phyloP scores from a whole-genome alignment of 2,113 vertebrate species.

The Meriones unguiculatus region DNA sequence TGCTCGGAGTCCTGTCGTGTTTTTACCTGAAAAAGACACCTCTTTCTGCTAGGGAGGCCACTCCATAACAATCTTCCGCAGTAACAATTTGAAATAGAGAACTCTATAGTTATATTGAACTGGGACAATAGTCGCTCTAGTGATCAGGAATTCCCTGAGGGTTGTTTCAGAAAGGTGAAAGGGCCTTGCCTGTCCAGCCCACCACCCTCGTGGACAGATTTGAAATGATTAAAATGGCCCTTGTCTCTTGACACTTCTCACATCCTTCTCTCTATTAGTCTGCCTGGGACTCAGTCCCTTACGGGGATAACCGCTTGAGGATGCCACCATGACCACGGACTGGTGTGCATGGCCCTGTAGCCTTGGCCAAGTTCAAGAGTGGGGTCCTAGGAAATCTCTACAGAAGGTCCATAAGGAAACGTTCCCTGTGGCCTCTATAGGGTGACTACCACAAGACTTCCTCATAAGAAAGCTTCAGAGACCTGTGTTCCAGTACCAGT shows the following conservation, averaged over 20 bases:
- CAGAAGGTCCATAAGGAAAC: neutral
- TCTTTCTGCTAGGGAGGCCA: neutral
- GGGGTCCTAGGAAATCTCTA: neutral
- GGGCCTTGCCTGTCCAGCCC: neutral
- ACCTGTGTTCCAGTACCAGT: neutral
- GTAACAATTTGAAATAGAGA: neutral
- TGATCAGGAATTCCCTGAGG: neutral
- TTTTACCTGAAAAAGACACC: fast-evolving
- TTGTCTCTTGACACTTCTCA: neutral
- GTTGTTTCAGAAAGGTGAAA: neutral
- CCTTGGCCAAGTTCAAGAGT: neutral
- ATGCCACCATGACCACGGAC: fast-evolving
- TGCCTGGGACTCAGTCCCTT: neutral
- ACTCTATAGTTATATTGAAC: neutral
- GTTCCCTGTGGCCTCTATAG: neutral
- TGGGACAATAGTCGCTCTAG: neutral
- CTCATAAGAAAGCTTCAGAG: neutral
- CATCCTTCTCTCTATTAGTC: too few species aligned
- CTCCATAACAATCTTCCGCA: neutral
- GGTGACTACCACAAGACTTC: neutral
- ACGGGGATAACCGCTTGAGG: too few species aligned
- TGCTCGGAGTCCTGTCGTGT: neutral
- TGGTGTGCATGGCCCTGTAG: neutral
- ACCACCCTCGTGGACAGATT: neutral
- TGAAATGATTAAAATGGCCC: neutral